These are phyloP conservation scores for Actinia equina DNA, from an alignment of 64 coral and sea anemone species.

Conservation along the genomic window DNA sequence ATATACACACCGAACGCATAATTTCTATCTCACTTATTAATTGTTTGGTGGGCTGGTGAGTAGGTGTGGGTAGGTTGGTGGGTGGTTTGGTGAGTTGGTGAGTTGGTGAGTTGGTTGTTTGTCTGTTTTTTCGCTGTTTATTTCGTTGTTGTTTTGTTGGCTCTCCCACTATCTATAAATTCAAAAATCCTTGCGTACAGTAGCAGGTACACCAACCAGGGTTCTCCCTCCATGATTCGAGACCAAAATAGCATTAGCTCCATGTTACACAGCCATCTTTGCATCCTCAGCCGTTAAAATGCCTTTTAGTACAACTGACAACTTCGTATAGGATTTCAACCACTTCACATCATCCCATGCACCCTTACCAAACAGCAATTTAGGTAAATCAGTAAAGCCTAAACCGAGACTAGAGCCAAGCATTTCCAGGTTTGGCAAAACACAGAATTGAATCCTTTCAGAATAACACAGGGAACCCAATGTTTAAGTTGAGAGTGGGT, in stretches of 20 bases:
- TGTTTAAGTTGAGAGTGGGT: too few relatives aligned
- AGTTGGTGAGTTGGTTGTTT: too few relatives aligned
- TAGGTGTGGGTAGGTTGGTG: too few relatives aligned
- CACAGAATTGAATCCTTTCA: too few relatives aligned
- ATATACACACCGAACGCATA: too few relatives aligned
- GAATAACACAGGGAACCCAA: too few relatives aligned
- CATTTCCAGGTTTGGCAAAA: background rate
- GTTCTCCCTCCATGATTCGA: slow-evolving; percentile 68
- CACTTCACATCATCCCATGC: slow-evolving; percentile 28
- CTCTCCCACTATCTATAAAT: too few relatives aligned
- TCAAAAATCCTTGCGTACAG: slow-evolving; percentile 12
- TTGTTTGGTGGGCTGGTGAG: too few relatives aligned
- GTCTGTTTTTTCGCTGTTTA: too few relatives aligned
- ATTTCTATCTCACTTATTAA: too few relatives aligned
- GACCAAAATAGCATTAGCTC: slow-evolving; percentile 43
- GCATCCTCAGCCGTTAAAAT: slow-evolving; percentile 66
- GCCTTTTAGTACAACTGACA: slow-evolving; percentile 62
- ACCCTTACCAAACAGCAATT: background rate
- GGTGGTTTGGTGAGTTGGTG: too few relatives aligned
- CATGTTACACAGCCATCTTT: slow-evolving; percentile 48
- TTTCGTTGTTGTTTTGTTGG: too few relatives aligned
- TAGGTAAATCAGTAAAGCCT: background rate
- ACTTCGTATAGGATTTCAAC: slow-evolving; percentile 29
- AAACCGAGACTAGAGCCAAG: background rate
- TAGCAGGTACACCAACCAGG: slow-evolving; percentile 41